Evolutionary conservation across 2,113 vertebrate genomes (phyloP).

Genomic region (Sinocyclocheilus anophthalmus): DNA sequence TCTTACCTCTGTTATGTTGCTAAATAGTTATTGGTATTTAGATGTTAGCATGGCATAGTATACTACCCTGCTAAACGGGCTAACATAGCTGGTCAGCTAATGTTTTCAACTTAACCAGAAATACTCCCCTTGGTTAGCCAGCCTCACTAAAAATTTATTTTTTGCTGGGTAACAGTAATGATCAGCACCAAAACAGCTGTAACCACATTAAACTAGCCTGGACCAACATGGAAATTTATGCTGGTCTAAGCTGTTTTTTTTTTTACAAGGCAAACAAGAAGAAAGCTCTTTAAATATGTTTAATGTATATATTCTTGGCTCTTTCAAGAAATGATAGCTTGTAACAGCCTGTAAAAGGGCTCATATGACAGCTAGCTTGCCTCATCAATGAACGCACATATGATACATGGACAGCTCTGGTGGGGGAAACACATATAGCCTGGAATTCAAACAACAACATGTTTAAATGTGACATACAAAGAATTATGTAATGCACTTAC

Average conservation of each 20-base stretch:
- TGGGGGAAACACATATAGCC: background rate
- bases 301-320: background rate
- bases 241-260: background rate
- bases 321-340: slow-evolving; percentile 11
- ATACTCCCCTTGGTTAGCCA: too few relatives aligned
- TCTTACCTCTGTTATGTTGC: background rate
- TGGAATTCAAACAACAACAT: slow-evolving; percentile 12
- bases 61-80: background rate
- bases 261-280: background rate
- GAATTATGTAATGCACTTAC: slow-evolving; percentile 30
- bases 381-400: background rate
- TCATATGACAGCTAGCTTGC: slow-evolving; percentile 1
- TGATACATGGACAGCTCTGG: slow-evolving; percentile 7
- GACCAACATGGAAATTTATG: background rate
- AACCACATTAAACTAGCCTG: background rate
- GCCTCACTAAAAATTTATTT: too few relatives aligned
- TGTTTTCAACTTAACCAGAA: background rate
- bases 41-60: background rate
- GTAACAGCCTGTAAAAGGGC: slow-evolving; percentile 3
- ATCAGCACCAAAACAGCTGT: too few relatives aligned
- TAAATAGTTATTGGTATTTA: background rate
- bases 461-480: slow-evolving; percentile 19
- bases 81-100: background rate
- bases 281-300: slow-evolving; percentile 12
- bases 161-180: too few relatives aligned